Conservation (phyloP, 2,113 vertebrate genomes). For the Neotragus pygmaeus region DNA sequence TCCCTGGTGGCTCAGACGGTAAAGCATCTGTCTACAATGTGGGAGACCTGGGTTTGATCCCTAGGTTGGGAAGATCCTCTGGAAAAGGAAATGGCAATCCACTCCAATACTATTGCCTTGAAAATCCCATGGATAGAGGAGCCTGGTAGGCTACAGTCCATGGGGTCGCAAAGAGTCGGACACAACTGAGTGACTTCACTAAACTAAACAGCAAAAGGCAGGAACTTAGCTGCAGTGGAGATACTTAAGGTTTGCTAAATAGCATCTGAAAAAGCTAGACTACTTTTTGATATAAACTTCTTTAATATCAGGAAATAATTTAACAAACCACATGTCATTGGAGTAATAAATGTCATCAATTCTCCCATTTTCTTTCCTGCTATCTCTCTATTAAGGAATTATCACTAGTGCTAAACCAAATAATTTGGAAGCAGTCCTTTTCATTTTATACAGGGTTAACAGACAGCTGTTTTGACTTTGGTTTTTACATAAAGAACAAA, state of each 20-base stretch:
- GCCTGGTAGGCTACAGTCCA: no score
- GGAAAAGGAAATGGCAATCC: no score
- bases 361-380: neutral
- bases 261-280: neutral
- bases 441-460: neutral
- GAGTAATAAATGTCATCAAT: slow-evolving; percentile 10
- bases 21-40: no score
- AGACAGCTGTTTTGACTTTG: neutral
- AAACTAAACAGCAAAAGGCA: neutral
- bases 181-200: no score
- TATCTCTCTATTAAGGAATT: neutral
- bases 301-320: slow-evolving; percentile 15
- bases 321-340: neutral
- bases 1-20: no score
- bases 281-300: neutral
- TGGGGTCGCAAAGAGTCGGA: no score
- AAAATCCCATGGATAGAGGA: no score
- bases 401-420: neutral
- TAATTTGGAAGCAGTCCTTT: neutral
- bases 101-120: no score
- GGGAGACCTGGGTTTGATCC: no score
- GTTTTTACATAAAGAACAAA: neutral
- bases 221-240: neutral
- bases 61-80: no score
- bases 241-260: neutral